phyloP scores from a whole-genome alignment of 2,888 invertebrate genomes.

The Morpho deidamia region DNA sequence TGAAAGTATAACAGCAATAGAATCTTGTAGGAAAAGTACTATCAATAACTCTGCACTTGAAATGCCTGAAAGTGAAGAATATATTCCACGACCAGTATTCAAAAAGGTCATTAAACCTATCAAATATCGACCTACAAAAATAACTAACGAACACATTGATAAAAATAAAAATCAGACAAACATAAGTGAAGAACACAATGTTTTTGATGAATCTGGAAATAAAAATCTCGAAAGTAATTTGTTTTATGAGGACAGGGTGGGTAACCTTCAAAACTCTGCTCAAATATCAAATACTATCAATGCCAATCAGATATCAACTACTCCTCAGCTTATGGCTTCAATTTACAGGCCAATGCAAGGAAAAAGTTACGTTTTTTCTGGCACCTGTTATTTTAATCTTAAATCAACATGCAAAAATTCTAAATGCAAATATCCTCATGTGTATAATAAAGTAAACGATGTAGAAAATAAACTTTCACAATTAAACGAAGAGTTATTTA shows the following conservation, averaged over 20 bases:
- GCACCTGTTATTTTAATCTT: constrained; percentile 47
- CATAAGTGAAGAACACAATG: constrained; percentile 51
- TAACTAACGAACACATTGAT: constrained; percentile 15
- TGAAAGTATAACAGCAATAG: constrained; percentile 58
- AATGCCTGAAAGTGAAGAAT: constrained; percentile 35
- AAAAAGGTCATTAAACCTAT: constrained; percentile 18
- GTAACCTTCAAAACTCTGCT: not conserved
- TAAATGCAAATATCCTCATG: constrained; percentile 41
- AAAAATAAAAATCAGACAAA: constrained; percentile 20
- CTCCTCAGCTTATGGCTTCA: constrained; percentile 21
- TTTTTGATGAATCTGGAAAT: constrained; percentile 33
- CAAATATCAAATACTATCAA: not conserved
- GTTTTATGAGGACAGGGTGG: constrained; percentile 13
- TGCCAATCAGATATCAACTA: not conserved
- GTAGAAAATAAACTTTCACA: constrained; percentile 18
- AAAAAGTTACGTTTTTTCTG: constrained; percentile 36
- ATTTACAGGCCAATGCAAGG: constrained; percentile 22
- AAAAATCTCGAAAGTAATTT: not conserved
- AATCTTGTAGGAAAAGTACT: constrained; percentile 36
- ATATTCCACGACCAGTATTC: constrained; percentile 37
- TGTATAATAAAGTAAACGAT: constrained; percentile 11
- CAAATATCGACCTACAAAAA: constrained; percentile 42
- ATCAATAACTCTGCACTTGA: constrained; percentile 15
- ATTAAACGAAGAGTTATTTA: constrained; percentile 36
- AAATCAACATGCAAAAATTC: constrained; percentile 36